Conservation (phyloP, 2,113 vertebrate genomes). For the Regulus satrapa region DNA sequence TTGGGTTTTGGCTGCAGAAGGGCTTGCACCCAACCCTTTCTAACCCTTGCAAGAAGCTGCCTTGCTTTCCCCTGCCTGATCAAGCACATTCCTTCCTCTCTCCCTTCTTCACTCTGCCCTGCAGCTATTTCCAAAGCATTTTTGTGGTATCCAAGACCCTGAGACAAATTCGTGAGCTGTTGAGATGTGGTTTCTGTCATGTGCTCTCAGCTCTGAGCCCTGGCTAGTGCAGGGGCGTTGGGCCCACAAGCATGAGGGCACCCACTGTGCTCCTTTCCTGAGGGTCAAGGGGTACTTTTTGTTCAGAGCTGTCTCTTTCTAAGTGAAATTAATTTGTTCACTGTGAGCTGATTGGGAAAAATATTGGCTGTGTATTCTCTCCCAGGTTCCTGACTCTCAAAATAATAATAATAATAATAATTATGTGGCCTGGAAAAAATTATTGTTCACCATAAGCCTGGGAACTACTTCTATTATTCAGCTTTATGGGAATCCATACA, state of each 20-base stretch:
- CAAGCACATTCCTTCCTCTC: neutral
- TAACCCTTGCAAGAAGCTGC: neutral
- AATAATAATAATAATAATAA: constrained; percentile 49
- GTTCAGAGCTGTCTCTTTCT: neutral
- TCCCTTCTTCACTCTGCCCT: neutral
- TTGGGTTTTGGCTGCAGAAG: neutral
- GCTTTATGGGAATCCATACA: constrained; percentile 12
- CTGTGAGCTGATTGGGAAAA: neutral
- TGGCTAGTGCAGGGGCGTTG: rapidly evolving
- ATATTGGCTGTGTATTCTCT: neutral
- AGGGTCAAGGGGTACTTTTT: neutral
- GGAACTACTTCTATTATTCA: constrained; percentile 39
- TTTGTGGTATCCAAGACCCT: neutral
- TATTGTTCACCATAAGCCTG: constrained; percentile 31
- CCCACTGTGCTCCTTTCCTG: neutral
- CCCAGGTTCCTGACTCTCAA: constrained; percentile 9
- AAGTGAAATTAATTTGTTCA: neutral
- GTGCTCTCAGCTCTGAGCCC: neutral
- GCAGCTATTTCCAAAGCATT: constrained; percentile 15
- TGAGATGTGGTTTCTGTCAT: neutral
- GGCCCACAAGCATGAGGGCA: neutral
- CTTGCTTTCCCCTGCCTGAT: neutral
- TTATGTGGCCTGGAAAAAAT: constrained; percentile 33
- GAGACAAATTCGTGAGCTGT: neutral
- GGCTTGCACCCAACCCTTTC: neutral